A percentile compares a stretch with the other conserved stretches of the same genome.
Conservation (phyloP, 2,888 invertebrate species). For the Escarpia spicata region DNA sequence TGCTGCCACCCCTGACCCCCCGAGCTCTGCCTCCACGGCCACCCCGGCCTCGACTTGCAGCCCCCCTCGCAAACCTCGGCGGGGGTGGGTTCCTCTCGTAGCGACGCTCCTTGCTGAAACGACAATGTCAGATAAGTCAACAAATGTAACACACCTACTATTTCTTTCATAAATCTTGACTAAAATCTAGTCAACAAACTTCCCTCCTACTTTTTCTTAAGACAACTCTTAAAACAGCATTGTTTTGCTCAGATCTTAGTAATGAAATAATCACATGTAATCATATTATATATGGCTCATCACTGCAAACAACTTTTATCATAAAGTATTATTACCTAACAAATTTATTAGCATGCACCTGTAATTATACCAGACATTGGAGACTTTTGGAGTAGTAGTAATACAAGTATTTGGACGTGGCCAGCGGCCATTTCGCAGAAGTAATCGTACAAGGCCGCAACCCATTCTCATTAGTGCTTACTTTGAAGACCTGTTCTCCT, state of each 20-base stretch:
- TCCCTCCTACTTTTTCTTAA: not conserved
- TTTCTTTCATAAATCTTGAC: no score
- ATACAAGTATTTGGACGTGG: not conserved
- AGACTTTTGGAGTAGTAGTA: no score
- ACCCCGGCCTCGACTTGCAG: conserved; percentile 7
- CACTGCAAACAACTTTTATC: not conserved
- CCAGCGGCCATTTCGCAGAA: no score
- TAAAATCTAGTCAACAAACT: not conserved
- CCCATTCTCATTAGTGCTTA: not conserved
- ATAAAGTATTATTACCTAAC: not conserved
- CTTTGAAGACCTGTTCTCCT: not conserved
- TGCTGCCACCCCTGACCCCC: not conserved
- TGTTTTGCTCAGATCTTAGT: not conserved
- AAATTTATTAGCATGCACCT: not conserved
- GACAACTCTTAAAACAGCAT: not conserved
- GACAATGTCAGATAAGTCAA: not conserved
- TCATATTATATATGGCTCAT: conserved; percentile 21
- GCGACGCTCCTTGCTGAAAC: conserved; percentile 26
- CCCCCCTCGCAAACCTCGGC: conserved; percentile 30
- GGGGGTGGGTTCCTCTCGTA: conserved; percentile 33
- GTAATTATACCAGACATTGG: not conserved
- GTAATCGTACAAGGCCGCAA: not conserved
- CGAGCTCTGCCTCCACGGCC: conserved; percentile 23
- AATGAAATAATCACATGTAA: conserved; percentile 13
- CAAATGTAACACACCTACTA: not conserved